A percentile compares a stretch with the other conserved stretches of the same genome.
Conservation (phyloP, 1,140 invertebrate genomes). For the Mercenaria mercenaria region DNA sequence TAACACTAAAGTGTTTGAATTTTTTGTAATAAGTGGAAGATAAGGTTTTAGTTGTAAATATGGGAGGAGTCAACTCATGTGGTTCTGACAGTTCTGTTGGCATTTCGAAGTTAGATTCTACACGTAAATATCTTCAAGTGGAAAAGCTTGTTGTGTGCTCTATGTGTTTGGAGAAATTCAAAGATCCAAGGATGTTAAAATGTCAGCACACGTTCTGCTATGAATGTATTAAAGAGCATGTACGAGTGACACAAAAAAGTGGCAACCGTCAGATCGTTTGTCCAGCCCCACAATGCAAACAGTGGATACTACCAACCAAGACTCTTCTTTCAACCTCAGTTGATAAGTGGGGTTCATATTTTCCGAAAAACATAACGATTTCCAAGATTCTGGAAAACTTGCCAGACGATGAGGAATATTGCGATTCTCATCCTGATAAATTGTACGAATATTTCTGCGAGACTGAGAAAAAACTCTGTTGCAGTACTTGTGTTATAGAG, state of each 20-base stretch:
- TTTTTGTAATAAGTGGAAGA: too few relatives aligned
- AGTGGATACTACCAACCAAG: constrained; percentile 27
- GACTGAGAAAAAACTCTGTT: constrained; percentile 25
- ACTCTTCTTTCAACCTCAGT: background rate
- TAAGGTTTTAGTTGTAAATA: too few relatives aligned
- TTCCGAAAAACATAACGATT: constrained; percentile 50
- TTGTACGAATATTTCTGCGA: constrained; percentile 63
- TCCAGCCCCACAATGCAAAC: background rate
- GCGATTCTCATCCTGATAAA: constrained; percentile 57
- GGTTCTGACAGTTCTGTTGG: background rate
- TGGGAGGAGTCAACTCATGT: constrained; percentile 51
- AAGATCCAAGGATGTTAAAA: constrained; percentile 55
- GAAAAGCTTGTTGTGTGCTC: constrained; percentile 49
- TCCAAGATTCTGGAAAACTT: constrained; percentile 52
- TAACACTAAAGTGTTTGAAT: too few relatives aligned
- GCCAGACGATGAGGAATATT: constrained; percentile 54
- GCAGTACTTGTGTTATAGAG: constrained; percentile 42
- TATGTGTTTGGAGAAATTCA: constrained; percentile 62
- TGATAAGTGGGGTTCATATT: constrained; percentile 25
- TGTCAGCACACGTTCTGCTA: constrained; percentile 72
- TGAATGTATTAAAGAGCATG: constrained; percentile 53
- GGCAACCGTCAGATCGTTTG: constrained; percentile 4
- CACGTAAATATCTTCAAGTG: constrained; percentile 4
- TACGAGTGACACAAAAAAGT: background rate
- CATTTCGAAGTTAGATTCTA: background rate